These are phyloP conservation scores for Heliconius hermathena DNA, from an alignment of 1,140 invertebrate genomes.

Conservation along the genomic window DNA sequence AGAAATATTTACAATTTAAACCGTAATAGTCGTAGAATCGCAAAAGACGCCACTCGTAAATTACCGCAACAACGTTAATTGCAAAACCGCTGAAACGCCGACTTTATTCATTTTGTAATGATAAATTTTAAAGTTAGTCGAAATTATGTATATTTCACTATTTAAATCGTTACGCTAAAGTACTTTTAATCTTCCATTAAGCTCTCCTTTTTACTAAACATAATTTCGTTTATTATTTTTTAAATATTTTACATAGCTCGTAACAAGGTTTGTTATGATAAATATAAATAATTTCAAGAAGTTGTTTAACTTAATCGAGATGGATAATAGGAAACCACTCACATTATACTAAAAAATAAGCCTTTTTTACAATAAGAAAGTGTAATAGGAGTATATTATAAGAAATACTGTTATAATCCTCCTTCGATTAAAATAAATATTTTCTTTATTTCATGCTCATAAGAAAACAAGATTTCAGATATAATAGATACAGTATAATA, in stretches of 20 bases:
- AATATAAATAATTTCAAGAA: too few species aligned
- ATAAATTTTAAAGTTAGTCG: slow-evolving; percentile 8
- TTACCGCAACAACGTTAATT: slow-evolving; percentile 70
- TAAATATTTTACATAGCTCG: background rate
- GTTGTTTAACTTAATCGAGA: too few species aligned
- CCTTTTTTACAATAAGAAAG: too few species aligned
- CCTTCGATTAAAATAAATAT: too few species aligned
- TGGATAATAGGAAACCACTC: too few species aligned
- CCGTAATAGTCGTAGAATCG: slow-evolving; percentile 7
- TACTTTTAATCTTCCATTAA: background rate
- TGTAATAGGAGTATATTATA: too few species aligned
- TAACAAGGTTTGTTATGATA: too few species aligned
- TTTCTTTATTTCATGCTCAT: too few species aligned
- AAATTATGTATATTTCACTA: slow-evolving; percentile 11
- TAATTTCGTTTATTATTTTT: background rate
- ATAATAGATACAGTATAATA: too few species aligned
- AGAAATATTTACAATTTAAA: slow-evolving; percentile 7
- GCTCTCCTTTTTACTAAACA: background rate
- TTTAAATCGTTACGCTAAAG: background rate
- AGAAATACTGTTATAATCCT: too few species aligned
- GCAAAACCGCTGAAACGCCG: slow-evolving; percentile 59
- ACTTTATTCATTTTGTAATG: slow-evolving; percentile 53
- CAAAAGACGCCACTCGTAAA: slow-evolving; percentile 39
- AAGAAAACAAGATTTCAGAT: too few species aligned
- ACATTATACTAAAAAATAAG: too few species aligned